Percentiles rank a stretch among this genome's conserved stretches.
phyloP scores from a whole-genome alignment of 2,113 vertebrate species.

The Coryphaenoides rupestris region DNA sequence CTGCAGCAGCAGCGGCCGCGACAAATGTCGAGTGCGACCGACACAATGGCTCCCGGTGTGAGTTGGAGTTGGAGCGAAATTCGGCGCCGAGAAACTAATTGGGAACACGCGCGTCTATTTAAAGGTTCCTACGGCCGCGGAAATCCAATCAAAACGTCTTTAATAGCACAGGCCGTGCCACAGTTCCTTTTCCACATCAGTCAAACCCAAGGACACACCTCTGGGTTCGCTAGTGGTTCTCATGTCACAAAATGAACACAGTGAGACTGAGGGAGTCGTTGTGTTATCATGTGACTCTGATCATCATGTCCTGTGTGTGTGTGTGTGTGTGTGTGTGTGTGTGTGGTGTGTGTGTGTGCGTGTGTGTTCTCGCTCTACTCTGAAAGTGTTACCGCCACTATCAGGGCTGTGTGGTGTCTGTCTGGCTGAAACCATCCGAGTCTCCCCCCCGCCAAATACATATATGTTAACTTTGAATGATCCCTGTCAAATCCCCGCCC shows the following conservation, averaged over 20 bases:
- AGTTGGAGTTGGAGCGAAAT: slow-evolving; percentile 32
- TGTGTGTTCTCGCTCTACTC: too few species aligned
- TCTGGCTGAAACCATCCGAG: too few species aligned
- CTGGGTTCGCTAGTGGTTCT: slow-evolving; percentile 31
- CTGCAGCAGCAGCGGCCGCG: slow-evolving; percentile 24
- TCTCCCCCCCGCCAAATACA: too few species aligned
- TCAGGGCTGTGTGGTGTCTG: too few species aligned
- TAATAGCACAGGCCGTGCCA: slow-evolving; percentile 51
- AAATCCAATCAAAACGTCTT: slow-evolving; percentile 56
- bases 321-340: background rate
- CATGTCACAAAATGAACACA: background rate
- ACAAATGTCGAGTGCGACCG: slow-evolving; percentile 32
- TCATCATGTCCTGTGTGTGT: background rate
- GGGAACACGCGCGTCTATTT: slow-evolving; percentile 52
- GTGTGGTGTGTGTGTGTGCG: too few species aligned
- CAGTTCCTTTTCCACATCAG: slow-evolving; percentile 36
- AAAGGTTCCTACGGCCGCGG: slow-evolving; percentile 47
- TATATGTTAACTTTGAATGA: too few species aligned
- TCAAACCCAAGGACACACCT: slow-evolving; percentile 43
- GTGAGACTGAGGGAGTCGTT: slow-evolving; percentile 1
- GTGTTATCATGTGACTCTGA: slow-evolving; percentile 8
- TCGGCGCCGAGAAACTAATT: slow-evolving; percentile 51
- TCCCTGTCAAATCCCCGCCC: too few species aligned
- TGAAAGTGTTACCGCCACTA: background rate
- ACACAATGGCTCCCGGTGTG: slow-evolving; percentile 12